These are phyloP conservation scores for Trachemys scripta DNA, from an alignment of 2,113 vertebrate genomes.

Conservation along the genomic window DNA sequence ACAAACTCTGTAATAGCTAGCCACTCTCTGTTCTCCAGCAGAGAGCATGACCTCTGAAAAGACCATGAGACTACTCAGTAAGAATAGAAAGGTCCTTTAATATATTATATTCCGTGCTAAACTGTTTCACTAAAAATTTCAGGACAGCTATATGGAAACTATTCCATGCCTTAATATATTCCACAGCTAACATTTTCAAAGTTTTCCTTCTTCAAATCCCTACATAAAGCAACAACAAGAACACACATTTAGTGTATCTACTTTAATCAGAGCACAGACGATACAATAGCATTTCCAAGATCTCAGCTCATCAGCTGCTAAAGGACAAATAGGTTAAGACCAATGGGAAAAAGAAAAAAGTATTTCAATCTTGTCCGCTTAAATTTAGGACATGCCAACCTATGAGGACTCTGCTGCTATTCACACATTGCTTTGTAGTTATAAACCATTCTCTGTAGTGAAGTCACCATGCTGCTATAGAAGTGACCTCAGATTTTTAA, in stretches of 20 bases:
- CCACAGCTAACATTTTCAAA: background rate
- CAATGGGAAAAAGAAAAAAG: background rate
- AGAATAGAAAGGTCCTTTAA: background rate
- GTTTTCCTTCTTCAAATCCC: background rate
- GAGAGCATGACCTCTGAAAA: background rate
- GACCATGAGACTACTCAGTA: background rate
- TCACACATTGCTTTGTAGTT: conserved; percentile 19
- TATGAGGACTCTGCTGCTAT: background rate
- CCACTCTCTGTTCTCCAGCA: background rate
- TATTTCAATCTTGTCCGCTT: background rate
- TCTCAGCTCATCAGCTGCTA: background rate
- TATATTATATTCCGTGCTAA: background rate
- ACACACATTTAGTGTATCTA: background rate
- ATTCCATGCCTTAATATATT: background rate
- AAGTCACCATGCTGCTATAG: conserved; percentile 26
- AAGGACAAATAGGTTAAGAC: background rate
- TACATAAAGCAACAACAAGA: background rate
- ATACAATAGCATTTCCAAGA: background rate
- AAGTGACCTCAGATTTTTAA: conserved; percentile 42
- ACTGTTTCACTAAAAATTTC: background rate
- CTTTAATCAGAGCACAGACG: background rate
- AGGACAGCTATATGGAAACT: background rate
- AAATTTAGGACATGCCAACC: background rate
- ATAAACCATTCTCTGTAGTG: background rate
- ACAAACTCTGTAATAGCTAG: background rate